These are phyloP conservation scores for Laterallus jamaicensis DNA, from an alignment of 2,113 vertebrate genomes.

Conservation along the genomic window DNA sequence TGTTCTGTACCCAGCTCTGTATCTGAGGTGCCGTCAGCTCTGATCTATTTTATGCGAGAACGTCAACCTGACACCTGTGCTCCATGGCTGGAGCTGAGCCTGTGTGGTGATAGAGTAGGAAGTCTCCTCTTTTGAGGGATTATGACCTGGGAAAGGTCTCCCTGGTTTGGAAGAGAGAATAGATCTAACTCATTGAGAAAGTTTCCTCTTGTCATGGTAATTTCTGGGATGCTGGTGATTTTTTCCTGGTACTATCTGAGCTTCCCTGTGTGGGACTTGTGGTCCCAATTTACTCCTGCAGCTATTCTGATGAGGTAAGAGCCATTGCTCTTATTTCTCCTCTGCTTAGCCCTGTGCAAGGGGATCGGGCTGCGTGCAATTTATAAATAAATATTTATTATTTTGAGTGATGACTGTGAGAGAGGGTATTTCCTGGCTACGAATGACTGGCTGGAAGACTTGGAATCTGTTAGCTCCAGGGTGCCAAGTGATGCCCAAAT, in stretches of 20 bases:
- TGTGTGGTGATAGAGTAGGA: conserved; percentile 33
- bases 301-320: neutral
- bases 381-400: conserved; percentile 63
- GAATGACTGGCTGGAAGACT: conserved; percentile 4
- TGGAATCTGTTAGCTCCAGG: neutral
- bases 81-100: conserved; percentile 26
- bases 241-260: neutral
- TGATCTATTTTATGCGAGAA: neutral
- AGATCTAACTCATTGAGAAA: neutral
- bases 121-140: conserved; percentile 24
- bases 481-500: neutral
- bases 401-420: conserved; percentile 54
- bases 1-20: neutral
- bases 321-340: neutral
- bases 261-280: neutral
- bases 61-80: neutral
- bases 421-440: conserved; percentile 47
- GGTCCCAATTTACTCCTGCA: neutral
- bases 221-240: neutral
- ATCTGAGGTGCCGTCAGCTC: neutral
- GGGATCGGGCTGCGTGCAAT: neutral
- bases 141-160: neutral
- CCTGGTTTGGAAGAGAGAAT: neutral
- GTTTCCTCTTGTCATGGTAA: neutral
- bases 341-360: neutral